phyloP scores from a whole-genome alignment of 2,888 invertebrate species.

The Panorpa germanica region DNA sequence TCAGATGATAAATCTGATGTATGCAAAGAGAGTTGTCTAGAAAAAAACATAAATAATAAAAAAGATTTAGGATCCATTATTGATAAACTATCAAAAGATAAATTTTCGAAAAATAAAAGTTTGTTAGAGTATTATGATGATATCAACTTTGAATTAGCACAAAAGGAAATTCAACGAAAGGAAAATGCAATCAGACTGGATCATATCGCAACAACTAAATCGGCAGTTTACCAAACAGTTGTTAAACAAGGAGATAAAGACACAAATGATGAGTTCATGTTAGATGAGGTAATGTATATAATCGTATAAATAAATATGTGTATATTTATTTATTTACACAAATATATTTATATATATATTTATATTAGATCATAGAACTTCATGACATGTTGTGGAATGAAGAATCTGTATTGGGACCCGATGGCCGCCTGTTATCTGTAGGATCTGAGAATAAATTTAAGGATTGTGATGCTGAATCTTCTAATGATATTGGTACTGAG shows the following conservation, averaged over 20 bases:
- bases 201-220: constrained; percentile 32
- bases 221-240: constrained; percentile 47
- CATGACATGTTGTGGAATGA: constrained; percentile 30
- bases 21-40: constrained; percentile 15
- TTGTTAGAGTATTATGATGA: constrained; percentile 17
- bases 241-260: constrained; percentile 18
- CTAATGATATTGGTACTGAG: too few relatives aligned
- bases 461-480: neutral
- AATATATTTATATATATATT: constrained; percentile 11
- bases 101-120: constrained; percentile 15
- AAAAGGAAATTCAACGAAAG: constrained; percentile 14
- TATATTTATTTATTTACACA: constrained; percentile 1
- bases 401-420: constrained; percentile 39
- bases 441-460: constrained; percentile 3
- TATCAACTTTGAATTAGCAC: constrained; percentile 15
- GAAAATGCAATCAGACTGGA: constrained; percentile 19
- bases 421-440: too few relatives aligned
- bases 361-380: constrained; percentile 38
- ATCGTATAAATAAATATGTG: constrained; percentile 8
- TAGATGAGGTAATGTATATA: constrained; percentile 30
- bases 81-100: constrained; percentile 27
- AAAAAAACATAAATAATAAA: constrained; percentile 13
- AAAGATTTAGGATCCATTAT: constrained; percentile 35
- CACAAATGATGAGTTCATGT: constrained; percentile 30
- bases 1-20: constrained; percentile 11